phyloP scores from a whole-genome alignment of 2,113 vertebrate species.

The Sturnira hondurensis region DNA sequence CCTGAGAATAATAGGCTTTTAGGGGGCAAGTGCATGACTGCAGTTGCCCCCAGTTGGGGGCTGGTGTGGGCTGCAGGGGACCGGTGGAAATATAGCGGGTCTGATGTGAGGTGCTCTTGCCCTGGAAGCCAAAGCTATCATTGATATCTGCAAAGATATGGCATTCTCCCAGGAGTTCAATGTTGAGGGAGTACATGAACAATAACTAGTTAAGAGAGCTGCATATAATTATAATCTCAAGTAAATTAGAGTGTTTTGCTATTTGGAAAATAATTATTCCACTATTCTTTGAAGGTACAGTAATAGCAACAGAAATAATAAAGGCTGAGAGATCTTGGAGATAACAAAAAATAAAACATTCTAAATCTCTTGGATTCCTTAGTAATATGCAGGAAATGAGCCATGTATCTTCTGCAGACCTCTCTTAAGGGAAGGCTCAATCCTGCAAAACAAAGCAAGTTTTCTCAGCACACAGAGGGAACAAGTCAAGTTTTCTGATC shows the following conservation, averaged over 20 bases:
- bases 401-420: not conserved
- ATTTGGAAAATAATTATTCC: not conserved
- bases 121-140: not conserved
- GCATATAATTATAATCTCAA: not conserved
- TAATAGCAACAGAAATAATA: not conserved
- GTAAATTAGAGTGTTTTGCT: not conserved
- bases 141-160: not conserved
- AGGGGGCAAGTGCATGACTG: not conserved
- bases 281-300: not conserved
- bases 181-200: not conserved
- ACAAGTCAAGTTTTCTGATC: not conserved
- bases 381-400: not conserved
- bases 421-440: not conserved
- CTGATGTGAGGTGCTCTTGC: not conserved
- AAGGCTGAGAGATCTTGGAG: not conserved
- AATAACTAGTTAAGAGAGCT: not conserved
- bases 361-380: not conserved
- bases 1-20: not conserved
- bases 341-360: not conserved
- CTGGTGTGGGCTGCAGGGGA: not conserved
- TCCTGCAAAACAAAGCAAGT: not conserved
- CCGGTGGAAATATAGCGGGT: not conserved
- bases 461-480: not conserved
- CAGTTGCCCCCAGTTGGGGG: not conserved
- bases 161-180: not conserved